Evolutionary conservation across 2,113 vertebrate genomes (phyloP), one percentile per base, ranked within the genome.

Genomic region (Sceloporus tristichus): DNA sequence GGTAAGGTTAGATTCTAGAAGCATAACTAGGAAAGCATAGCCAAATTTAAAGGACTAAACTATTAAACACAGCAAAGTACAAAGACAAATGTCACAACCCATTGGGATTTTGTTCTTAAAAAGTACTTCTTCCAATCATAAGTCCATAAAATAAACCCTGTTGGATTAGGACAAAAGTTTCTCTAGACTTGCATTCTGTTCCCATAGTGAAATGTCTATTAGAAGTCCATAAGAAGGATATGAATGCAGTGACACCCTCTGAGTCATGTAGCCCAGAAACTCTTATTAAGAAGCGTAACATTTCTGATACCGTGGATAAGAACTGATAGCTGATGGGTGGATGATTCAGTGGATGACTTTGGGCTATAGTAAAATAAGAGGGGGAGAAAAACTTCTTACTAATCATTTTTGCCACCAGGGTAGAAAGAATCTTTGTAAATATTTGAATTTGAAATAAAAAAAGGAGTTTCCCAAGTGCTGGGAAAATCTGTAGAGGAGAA

Each of bases 1-100:
- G 21, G n/a, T 13, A 70, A 82, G 87, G 11, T 27, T 5, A 91
- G 29, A 89, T 66, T n/a, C 11, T 68, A 56, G 73, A 53, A 89
- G 70, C 38, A 68, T 34, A 9, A 66, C 21, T 53, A 40, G 27
- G 73, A 73, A 53, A 89, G 70, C 38, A 68, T 34, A 9, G 53
- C 21, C 34, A 81, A 62, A 11, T 74, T 21, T 29, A 42, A 74
- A 25, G 18, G 9, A 14, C 19, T 65, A 34, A 65, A 56, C 21
- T 10, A 56, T 40, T 42, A 87, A 86, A 78, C 27, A 53, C 16
- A n/a, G 65, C 2, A 74, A 87, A 76, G 27, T n/a, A 89, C 1
- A 18, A 79, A 66, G 54, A 10, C 14, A 70, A 62, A 29, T 18
- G 54, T 7, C 54, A 59, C 19, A 19, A 42, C 27, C 48, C 2